Conservation (phyloP, 2,888 invertebrate genomes). For the Aleiodes testaceus region DNA sequence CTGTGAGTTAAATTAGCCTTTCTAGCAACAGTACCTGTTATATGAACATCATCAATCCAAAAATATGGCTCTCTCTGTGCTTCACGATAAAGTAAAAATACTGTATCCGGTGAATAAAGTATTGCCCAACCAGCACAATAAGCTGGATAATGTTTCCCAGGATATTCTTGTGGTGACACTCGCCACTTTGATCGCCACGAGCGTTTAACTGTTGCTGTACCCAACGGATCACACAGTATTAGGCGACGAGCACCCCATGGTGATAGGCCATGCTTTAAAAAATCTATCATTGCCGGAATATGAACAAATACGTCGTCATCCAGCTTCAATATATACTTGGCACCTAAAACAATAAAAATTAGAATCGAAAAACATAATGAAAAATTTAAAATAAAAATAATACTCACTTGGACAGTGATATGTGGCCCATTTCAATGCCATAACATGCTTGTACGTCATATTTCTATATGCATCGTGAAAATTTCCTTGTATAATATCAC, state of each 20-base stretch:
- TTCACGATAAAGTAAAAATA: conserved; percentile 75
- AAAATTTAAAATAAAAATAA: conserved; percentile 11
- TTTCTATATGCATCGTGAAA: conserved; percentile 76
- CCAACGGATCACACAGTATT: conserved; percentile 78
- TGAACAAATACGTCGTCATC: conserved; percentile 75
- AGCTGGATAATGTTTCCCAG: conserved; percentile 79
- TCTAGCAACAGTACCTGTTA: conserved; percentile 81
- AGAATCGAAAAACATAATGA: not conserved
- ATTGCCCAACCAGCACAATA: conserved; percentile 86
- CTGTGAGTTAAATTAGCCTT: conserved; percentile 77
- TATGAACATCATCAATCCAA: conserved; percentile 89
- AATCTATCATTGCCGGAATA: conserved; percentile 69
- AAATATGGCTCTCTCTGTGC: conserved; percentile 81
- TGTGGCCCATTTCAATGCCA: conserved; percentile 75
- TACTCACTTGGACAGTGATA: conserved; percentile 72
- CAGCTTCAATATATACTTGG: conserved; percentile 73
- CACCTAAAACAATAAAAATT: conserved; percentile 58
- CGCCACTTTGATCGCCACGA: conserved; percentile 84
- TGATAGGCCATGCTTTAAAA: conserved; percentile 75
- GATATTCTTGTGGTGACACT: conserved; percentile 81
- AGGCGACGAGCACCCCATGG: conserved; percentile 78
- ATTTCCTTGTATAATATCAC: conserved; percentile 75
- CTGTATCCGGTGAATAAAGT: conserved; percentile 80
- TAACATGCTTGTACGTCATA: conserved; percentile 76
- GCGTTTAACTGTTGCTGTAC: conserved; percentile 76